These are phyloP conservation scores for Chunga burmeisteri DNA, from an alignment of 2,113 vertebrate species.

Conservation along the genomic window DNA sequence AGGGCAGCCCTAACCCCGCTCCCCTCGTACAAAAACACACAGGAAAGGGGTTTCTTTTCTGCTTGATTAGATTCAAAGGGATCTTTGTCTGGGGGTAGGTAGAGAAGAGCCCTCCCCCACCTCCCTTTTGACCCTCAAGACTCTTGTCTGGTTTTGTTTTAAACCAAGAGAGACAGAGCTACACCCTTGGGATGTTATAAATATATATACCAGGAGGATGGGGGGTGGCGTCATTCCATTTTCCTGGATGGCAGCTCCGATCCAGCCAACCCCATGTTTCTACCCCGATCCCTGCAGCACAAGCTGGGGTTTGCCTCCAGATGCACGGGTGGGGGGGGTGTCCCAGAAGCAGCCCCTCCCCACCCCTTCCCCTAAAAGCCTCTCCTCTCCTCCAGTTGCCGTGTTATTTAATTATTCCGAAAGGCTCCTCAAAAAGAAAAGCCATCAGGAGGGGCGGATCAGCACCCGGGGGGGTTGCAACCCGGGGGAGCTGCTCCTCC, in stretches of 20 bases:
- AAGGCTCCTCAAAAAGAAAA: not conserved
- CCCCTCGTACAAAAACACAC: not conserved
- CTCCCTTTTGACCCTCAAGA: constrained; percentile 42
- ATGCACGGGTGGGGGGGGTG: not conserved
- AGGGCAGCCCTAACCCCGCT: constrained; percentile 11
- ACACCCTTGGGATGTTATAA: constrained; percentile 6
- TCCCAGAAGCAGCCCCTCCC: not conserved
- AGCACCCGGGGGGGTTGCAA: not conserved
- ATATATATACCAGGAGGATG: not conserved
- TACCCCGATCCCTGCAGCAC: too few relatives aligned
- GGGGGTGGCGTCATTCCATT: not conserved
- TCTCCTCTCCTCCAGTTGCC: not conserved
- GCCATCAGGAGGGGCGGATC: not conserved
- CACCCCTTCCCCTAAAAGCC: not conserved
- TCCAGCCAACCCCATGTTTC: accelerated
- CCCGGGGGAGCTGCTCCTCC: not conserved
- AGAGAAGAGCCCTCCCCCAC: constrained; percentile 18
- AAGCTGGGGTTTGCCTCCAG: not conserved
- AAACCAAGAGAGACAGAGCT: constrained; percentile 27
- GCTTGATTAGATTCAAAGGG: constrained; percentile 48
- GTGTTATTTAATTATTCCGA: not conserved
- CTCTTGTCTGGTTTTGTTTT: constrained; percentile 51
- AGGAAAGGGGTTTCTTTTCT: constrained; percentile 45
- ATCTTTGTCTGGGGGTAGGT: constrained; percentile 54
- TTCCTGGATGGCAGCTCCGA: not conserved